phyloP scores from a whole-genome alignment of 1,140 invertebrate genomes.

The Drosophila busckii region DNA sequence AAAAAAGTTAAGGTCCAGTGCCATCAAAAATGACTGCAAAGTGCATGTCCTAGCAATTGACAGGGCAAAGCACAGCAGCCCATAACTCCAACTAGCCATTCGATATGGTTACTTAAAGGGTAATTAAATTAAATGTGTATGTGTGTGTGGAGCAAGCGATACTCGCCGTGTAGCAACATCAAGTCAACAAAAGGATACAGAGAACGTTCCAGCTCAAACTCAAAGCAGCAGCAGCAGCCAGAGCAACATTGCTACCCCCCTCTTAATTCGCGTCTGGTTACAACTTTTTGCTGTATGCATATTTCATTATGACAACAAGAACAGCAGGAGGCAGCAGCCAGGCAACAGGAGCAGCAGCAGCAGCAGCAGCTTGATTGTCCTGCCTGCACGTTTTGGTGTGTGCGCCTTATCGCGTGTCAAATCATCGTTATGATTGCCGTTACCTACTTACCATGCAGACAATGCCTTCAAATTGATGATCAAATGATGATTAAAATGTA shows the following conservation, averaged over 20 bases:
- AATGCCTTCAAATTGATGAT: slow-evolving; percentile 62
- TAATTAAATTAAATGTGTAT: slow-evolving; percentile 74
- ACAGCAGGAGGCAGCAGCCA: slow-evolving; percentile 27
- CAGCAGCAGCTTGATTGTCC: background rate
- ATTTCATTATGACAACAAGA: slow-evolving; percentile 63
- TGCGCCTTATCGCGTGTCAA: slow-evolving; percentile 74
- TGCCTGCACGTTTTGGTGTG: slow-evolving; percentile 15
- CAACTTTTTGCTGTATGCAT: slow-evolving; percentile 50
- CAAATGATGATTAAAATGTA: slow-evolving; percentile 76
- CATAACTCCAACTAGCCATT: slow-evolving; percentile 66
- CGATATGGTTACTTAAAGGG: slow-evolving; percentile 78
- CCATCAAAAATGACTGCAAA: slow-evolving; percentile 35
- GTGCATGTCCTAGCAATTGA: slow-evolving; percentile 35
- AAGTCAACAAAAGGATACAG: slow-evolving; percentile 39
- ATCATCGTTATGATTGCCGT: slow-evolving; percentile 72
- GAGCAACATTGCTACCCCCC: slow-evolving; percentile 9
- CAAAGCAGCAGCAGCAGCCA: slow-evolving; percentile 21
- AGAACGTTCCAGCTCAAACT: slow-evolving; percentile 19
- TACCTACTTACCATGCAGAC: slow-evolving; percentile 17
- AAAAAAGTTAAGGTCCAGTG: slow-evolving; percentile 34
- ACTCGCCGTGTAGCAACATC: slow-evolving; percentile 55
- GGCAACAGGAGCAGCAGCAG: too few relatives aligned
- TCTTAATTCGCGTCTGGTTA: slow-evolving; percentile 14
- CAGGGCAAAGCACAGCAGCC: background rate
- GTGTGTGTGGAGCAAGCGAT: slow-evolving; percentile 21